Evolutionary conservation across 2,888 invertebrate species (phyloP), one percentile per base, ranked within the genome.

Genomic region (Meiosimyza platycephala): DNA sequence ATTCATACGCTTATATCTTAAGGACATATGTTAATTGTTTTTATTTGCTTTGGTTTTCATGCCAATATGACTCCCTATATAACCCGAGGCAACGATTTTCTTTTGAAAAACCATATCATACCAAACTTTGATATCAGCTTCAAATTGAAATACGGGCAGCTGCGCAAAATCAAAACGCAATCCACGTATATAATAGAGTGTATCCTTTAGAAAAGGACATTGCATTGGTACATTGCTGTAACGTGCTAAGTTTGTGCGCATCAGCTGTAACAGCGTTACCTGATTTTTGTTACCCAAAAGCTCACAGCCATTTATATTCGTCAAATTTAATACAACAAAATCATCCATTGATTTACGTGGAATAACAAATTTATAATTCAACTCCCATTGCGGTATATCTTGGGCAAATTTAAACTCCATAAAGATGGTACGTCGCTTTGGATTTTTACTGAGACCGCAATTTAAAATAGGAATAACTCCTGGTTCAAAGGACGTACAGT

Each of bases 211-310:
- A 50, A 76, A 76, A 9, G 78, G 74, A 69, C 76, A 78, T 0
- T 76, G 73, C n/a, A 62, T 64, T 22, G 78, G 77, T 3, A 77
- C 54, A 63, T 77, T 76, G 63, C 77, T 77, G n/a, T 74, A 76
- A 12, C 70, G 76, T 18, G 74, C 74, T 71, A 78, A 51, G 12
- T 75, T 72, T 28, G 72, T 71, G 48, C 78, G 79, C 11, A 73
- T 74, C 72, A 76, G 66, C 22, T 76, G 68, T 60, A 77, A 67
- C 6, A 81, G 75, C 11, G 75, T 72, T 59, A 80, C 74, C 69
- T 79, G 81, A 47, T 79, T 76, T 22, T 75, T 74, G n/a, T 74
- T 76, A 5, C 77, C 74, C 55, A 78, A 71, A 66, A 80, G 50
- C n/a, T 74, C 73, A 64, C 81, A 79, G 13, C 77, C 80, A 65